Evolutionary conservation across 2,113 vertebrate genomes (phyloP).

Genomic region (Mystacornis crossleyi): DNA sequence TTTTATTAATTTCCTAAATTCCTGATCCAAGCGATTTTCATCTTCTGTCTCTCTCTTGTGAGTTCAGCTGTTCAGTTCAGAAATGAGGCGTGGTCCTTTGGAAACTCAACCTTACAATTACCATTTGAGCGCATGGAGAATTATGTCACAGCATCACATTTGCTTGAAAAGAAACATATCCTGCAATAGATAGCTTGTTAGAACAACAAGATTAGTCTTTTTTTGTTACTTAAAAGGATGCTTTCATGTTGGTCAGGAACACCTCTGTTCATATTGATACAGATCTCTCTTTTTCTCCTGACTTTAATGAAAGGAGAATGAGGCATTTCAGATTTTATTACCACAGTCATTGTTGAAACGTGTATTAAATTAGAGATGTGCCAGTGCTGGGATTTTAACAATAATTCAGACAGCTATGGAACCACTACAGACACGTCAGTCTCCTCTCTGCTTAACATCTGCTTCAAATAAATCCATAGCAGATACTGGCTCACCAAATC

Average conservation of each 20-base stretch:
- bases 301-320: not conserved
- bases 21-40: not conserved
- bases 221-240: not conserved
- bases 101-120: not conserved
- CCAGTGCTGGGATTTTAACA: not conserved
- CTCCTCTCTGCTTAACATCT: not conserved
- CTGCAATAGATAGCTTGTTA: not conserved
- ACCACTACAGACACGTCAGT: not conserved
- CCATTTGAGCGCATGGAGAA: not conserved
- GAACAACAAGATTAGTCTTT: not conserved
- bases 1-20: not conserved
- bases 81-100: not conserved
- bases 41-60: not conserved
- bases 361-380: conserved; percentile 21
- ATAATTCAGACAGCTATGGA: conserved; percentile 24
- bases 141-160: not conserved
- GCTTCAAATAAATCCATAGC: conserved; percentile 10
- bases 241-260: not conserved
- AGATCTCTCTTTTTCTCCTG: not conserved
- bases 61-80: not conserved
- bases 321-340: conserved; percentile 47
- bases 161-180: not conserved
- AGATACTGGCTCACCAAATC: not conserved
- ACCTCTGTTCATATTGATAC: not conserved
- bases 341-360: not conserved